Percentiles rank a stretch among this genome's conserved stretches.
These are phyloP conservation scores for Dallia pectoralis DNA, from an alignment of 2,797 vertebrate genomes.

Conservation along the genomic window DNA sequence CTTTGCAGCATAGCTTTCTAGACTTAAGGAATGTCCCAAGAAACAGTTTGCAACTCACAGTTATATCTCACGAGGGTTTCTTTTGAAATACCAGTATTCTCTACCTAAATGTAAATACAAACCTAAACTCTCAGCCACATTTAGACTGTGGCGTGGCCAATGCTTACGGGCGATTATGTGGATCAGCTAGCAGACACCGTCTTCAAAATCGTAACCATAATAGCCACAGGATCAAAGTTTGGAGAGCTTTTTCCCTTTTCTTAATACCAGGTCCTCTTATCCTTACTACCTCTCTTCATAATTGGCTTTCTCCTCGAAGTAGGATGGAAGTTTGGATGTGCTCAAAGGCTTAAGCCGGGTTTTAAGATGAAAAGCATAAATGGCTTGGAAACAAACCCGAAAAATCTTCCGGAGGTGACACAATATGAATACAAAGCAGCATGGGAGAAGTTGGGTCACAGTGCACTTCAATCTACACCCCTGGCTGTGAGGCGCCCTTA, in stretches of 20 bases:
- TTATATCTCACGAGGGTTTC: slow-evolving; percentile 1
- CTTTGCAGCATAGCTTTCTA: too few relatives aligned
- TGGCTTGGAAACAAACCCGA: slow-evolving; percentile 28
- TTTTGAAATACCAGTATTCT: slow-evolving; percentile 8
- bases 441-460: slow-evolving; percentile 18
- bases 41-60: slow-evolving; percentile 11
- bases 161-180: slow-evolving; percentile 65
- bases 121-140: slow-evolving; percentile 48
- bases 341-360: slow-evolving; percentile 28
- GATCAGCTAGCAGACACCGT: slow-evolving; percentile 57
- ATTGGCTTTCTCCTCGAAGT: slow-evolving; percentile 46
- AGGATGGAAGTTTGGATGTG: slow-evolving; percentile 6
- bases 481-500: slow-evolving; percentile 4
- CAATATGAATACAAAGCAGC: slow-evolving; percentile 29
- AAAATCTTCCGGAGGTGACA: slow-evolving; percentile 16
- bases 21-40: too few relatives aligned
- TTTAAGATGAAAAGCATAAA: slow-evolving; percentile 35
- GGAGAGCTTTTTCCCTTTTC: slow-evolving; percentile 46
- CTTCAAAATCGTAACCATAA: slow-evolving; percentile 37
- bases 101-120: neutral
- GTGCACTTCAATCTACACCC: slow-evolving; percentile 33
- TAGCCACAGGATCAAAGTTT: slow-evolving; percentile 54
- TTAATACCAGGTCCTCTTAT: slow-evolving; percentile 65
- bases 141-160: slow-evolving; percentile 57
- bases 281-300: slow-evolving; percentile 63